These are phyloP conservation scores for Heterodera schachtii DNA, from an alignment of 1,140 invertebrate genomes.

Conservation along the genomic window DNA sequence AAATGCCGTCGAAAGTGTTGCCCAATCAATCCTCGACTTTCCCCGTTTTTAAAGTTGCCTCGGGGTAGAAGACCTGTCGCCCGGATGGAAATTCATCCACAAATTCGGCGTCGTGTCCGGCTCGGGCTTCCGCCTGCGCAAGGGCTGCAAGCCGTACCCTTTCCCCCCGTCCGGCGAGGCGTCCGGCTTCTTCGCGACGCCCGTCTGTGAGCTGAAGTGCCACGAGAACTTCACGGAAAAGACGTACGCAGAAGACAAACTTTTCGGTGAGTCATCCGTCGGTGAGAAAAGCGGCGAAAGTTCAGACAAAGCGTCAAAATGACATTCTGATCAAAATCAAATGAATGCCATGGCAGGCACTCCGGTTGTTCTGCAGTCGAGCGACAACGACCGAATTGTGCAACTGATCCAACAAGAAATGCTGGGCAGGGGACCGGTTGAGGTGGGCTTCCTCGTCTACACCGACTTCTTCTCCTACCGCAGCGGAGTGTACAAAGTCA, in stretches of 20 bases:
- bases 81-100: neutral
- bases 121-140: neutral
- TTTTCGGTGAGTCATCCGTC: neutral
- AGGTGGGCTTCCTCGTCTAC: slow-evolving; percentile 84
- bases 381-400: neutral
- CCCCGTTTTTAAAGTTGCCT: neutral
- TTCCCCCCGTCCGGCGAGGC: slow-evolving; percentile 14
- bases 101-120: slow-evolving; percentile 15
- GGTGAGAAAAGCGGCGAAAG: neutral
- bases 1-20: no score
- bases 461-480: slow-evolving; percentile 79
- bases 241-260: neutral
- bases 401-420: slow-evolving; percentile 79
- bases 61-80: neutral
- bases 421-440: slow-evolving; percentile 83
- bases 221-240: neutral
- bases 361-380: neutral
- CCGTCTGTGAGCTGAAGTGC: neutral
- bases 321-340: no score
- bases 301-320: no score
- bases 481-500: slow-evolving; percentile 75
- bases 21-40: no score
- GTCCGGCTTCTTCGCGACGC: neutral
- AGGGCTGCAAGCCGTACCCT: slow-evolving; percentile 30
- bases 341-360: neutral